Base-by-base conservation (phyloP, 2,797 vertebrate species). In the Heteromormyrus szaboi region DNA sequence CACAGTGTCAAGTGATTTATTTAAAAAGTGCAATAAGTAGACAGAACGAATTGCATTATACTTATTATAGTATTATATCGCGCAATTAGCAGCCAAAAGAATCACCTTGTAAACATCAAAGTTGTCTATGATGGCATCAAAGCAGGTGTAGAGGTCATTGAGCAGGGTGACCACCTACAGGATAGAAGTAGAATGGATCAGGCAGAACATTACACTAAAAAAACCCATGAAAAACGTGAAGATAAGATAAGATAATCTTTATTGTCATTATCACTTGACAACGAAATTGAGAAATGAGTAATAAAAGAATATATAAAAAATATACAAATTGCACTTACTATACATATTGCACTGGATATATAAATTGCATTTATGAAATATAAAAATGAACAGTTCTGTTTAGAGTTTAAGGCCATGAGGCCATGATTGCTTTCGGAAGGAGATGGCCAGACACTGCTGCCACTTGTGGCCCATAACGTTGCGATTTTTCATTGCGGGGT, bases 91-190 rank as follows among this genome's bases (percentile, higher is more conserved):
- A 2, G 3, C 12, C 37, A n/a, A 72, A 72, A 72, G 14, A 5
- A 90, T 91, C 90, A 98, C 98, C 97, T 99, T 99, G 95, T 99
- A 99, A 92, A 99, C 98, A 0, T 99, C 98, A 54, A 99, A 99
- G 95, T 98, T 98, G 94, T 99, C 98, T n/a, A 99, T 99, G 93
- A 99, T 98, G 90, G 98, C 98, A 0, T 99, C 98, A 7, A 99
- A 99, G 90, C 98, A 99, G 14, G 98, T 99, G 93, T 99, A 99
- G 88, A 99, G 96, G 91, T 99, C 98, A 1, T 99, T 99, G 79
- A 99, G 96, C 90, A 99, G 93, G 0, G 97, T 97, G 91, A 99
- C 98, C 86, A 99, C 98, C 98, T 98, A 93, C 11, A 89, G 89
- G 1, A 29, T 37, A 48, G 46, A 72, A 6, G 76, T 56, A 59